phyloP scores from a whole-genome alignment of 1,140 invertebrate species.

The Formica exsecta region DNA sequence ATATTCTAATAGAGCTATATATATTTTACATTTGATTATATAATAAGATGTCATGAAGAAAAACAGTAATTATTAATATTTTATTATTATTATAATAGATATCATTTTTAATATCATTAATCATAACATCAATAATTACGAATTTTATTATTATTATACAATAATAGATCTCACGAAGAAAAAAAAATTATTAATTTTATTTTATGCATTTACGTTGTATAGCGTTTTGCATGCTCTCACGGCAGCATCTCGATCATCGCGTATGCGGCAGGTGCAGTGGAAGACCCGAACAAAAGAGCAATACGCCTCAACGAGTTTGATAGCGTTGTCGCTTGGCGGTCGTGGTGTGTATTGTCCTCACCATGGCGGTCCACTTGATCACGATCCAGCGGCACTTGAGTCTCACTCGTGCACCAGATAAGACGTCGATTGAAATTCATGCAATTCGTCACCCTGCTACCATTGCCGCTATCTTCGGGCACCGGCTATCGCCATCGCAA shows the following conservation, averaged over 20 bases:
- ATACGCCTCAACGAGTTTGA: constrained; percentile 82
- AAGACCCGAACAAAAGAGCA: constrained; percentile 83
- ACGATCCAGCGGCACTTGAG: constrained; percentile 80
- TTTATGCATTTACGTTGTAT: neutral
- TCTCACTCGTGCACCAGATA: constrained; percentile 78
- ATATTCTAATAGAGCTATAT: too few relatives aligned
- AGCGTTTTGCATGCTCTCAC: neutral
- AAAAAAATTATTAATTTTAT: neutral
- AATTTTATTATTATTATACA: too few relatives aligned
- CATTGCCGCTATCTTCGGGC: neutral
- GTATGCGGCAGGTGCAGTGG: constrained; percentile 72
- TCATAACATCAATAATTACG: too few relatives aligned
- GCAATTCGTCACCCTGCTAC: constrained; percentile 69
- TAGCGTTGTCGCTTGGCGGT: constrained; percentile 84
- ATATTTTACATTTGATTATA: too few relatives aligned
- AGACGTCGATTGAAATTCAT: constrained; percentile 86
- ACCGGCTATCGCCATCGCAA: constrained; percentile 65
- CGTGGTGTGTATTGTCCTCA: constrained; percentile 84
- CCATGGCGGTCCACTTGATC: constrained; percentile 85
- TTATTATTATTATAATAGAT: too few relatives aligned
- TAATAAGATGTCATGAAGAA: too few relatives aligned
- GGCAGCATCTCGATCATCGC: constrained; percentile 17
- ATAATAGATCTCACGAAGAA: too few relatives aligned
- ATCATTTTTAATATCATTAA: too few relatives aligned
- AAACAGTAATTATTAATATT: too few relatives aligned